Percentiles rank a stretch among this genome's conserved stretches.
Evolutionary conservation across 2,888 invertebrate genomes (phyloP).

Genomic region (Nebria brevicollis): DNA sequence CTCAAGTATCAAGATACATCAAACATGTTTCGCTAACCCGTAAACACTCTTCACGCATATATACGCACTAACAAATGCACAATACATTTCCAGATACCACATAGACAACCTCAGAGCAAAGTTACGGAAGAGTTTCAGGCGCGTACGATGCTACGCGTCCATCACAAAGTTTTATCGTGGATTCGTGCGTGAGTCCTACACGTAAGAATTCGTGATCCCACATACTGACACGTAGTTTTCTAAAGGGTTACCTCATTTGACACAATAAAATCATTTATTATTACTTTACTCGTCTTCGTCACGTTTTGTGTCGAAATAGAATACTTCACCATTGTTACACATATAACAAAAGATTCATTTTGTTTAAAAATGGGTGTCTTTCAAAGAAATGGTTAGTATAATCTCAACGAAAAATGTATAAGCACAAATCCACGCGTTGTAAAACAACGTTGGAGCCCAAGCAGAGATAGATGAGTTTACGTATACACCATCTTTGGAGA

Average conservation of each 20-base stretch:
- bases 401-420: background rate
- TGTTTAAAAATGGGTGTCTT: background rate
- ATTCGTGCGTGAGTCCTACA: conserved; percentile 8
- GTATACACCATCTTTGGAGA: conserved; percentile 24
- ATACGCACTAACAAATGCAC: background rate
- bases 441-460: conserved; percentile 11
- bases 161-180: conserved; percentile 15
- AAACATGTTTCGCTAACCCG: too few species aligned
- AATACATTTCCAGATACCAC: background rate
- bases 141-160: background rate
- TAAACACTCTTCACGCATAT: too few species aligned
- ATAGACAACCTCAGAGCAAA: conserved; percentile 3
- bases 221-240: background rate
- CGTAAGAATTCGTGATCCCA: background rate
- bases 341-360: too few species aligned
- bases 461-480: conserved; percentile 33
- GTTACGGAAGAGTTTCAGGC: background rate
- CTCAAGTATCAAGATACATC: conserved; percentile 4
- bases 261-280: background rate
- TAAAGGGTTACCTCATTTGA: background rate
- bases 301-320: background rate
- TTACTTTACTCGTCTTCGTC: background rate
- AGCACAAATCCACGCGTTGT: background rate
- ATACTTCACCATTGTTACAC: too few species aligned
- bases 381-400: background rate